Evolutionary conservation across 2,797 vertebrate genomes (phyloP).

Genomic region (Phataginus tricuspis): DNA sequence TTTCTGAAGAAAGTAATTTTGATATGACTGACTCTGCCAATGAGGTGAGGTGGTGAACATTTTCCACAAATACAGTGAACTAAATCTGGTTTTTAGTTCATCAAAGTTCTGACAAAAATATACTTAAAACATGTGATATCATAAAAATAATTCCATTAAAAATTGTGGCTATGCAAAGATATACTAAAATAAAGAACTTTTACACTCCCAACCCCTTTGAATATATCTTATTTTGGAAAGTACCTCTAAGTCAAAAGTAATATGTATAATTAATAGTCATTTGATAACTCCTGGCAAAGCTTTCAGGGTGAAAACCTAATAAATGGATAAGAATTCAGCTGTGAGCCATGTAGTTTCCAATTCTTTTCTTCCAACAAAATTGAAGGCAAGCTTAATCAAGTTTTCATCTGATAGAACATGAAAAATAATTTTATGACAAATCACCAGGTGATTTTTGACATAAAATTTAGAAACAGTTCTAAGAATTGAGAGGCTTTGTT

Average conservation of each 20-base stretch:
- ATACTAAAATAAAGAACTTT: slow-evolving; percentile 26
- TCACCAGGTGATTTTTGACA: slow-evolving; percentile 46
- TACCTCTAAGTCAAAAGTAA: slow-evolving; percentile 19
- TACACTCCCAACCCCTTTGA: not conserved
- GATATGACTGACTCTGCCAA: not conserved
- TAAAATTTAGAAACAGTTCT: slow-evolving; percentile 10
- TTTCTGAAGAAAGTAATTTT: slow-evolving; percentile 12
- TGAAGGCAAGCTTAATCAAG: slow-evolving; percentile 59
- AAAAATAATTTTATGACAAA: slow-evolving; percentile 61
- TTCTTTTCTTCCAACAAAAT: slow-evolving; percentile 52
- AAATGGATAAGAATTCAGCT: slow-evolving; percentile 34
- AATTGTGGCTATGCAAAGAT: not conserved
- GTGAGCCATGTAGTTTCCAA: slow-evolving; percentile 47
- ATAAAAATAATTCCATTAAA: slow-evolving; percentile 35
- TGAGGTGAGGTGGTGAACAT: not conserved
- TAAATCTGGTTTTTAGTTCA: slow-evolving; percentile 9
- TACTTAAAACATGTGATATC: slow-evolving; percentile 38
- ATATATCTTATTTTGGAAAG: slow-evolving; percentile 31
- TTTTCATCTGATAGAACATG: slow-evolving; percentile 34
- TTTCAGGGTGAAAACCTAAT: slow-evolving; percentile 18
- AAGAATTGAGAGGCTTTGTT: slow-evolving; percentile 51
- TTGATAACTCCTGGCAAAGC: slow-evolving; percentile 29
- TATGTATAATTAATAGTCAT: not conserved
- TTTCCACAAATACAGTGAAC: not conserved
- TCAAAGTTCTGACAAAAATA: not conserved